Base-by-base conservation (phyloP, 2,888 invertebrate genomes). In the Erpobdella octoculata region DNA sequence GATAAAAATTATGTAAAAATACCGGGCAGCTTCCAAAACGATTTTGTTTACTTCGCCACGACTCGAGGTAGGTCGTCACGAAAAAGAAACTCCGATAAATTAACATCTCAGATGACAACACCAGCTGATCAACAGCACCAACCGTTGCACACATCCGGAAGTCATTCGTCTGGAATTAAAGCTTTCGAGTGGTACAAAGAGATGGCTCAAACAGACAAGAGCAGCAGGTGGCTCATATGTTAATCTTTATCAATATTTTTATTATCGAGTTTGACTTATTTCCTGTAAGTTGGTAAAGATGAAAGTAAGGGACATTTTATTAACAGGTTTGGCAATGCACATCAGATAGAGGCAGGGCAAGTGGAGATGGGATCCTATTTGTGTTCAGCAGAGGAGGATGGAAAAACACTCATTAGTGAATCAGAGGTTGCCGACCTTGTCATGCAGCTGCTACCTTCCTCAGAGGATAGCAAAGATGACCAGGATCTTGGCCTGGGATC, bases 41-140 rank as follows among this genome's bases (percentile, higher is more conserved):
- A 83, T 70, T 83, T 80, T 78, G 81, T 83, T n/a, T 83, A 82
- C 73, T 83, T 79, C 74, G 78, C 81, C 61, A 80, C 80, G 33
- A 81, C 80, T 71, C 53, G 69, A 46, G 65, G 59, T 6, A 33
- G 71, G 38, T 31, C 46, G 21, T 53, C 67, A 3, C 18, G 71
- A 8, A 66, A 59, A 31, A 67, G 71, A 41, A 33, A 36, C 38
- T 67, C 48, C 5, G 67, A 71, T 9, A 36, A 67, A 33, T n/a
- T 25, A 2, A 25, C 61, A 9, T 18, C 37, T n/a, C 25, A 48
- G 35, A 35, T 64, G 8, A 41, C 53, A 0, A n/a, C 38, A 3
- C 25, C 37, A n/a, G 59, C 59, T 37, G 4, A 25, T 5, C 31
- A 62, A 35, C 35, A 66, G 37, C 35, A 38, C 21, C 12, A 21